Conservation (phyloP, 1,140 invertebrate genomes). For the Drosophila serrata region DNA sequence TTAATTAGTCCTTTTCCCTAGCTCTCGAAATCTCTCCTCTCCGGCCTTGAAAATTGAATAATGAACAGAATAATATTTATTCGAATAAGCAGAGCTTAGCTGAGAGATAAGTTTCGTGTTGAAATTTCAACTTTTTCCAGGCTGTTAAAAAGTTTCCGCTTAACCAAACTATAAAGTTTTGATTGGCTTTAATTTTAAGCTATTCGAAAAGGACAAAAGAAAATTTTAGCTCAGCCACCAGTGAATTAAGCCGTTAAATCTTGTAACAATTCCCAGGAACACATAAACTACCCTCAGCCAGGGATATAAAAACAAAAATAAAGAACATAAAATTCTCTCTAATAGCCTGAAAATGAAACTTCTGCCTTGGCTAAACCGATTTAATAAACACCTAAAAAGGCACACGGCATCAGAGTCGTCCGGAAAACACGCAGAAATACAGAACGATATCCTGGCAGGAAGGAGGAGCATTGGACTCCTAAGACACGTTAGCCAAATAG, state of each 20-base stretch:
- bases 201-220: background rate
- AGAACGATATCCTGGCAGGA: slow-evolving; percentile 48
- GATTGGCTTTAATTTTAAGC: slow-evolving; percentile 17
- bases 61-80: slow-evolving; percentile 29
- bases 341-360: slow-evolving; percentile 73
- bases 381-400: slow-evolving; percentile 57
- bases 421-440: slow-evolving; percentile 11
- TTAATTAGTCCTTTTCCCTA: slow-evolving; percentile 68
- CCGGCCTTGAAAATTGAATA: slow-evolving; percentile 20
- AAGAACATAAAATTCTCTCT: slow-evolving; percentile 65
- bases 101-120: slow-evolving; percentile 25
- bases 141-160: slow-evolving; percentile 12
- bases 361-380: slow-evolving; percentile 45
- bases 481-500: slow-evolving; percentile 55
- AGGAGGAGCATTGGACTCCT: slow-evolving; percentile 54
- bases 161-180: slow-evolving; percentile 26
- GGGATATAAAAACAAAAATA: slow-evolving; percentile 34
- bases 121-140: slow-evolving; percentile 4
- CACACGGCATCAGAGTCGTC: slow-evolving; percentile 5
- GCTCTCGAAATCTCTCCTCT: slow-evolving; percentile 6
- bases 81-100: slow-evolving; percentile 1
- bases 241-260: slow-evolving; percentile 37
- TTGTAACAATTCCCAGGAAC: slow-evolving; percentile 54
- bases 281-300: slow-evolving; percentile 34
- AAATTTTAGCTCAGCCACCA: slow-evolving; percentile 17